Evolutionary conservation across 2,888 invertebrate genomes (phyloP).

Genomic region (Koerneria pararmatus): DNA sequence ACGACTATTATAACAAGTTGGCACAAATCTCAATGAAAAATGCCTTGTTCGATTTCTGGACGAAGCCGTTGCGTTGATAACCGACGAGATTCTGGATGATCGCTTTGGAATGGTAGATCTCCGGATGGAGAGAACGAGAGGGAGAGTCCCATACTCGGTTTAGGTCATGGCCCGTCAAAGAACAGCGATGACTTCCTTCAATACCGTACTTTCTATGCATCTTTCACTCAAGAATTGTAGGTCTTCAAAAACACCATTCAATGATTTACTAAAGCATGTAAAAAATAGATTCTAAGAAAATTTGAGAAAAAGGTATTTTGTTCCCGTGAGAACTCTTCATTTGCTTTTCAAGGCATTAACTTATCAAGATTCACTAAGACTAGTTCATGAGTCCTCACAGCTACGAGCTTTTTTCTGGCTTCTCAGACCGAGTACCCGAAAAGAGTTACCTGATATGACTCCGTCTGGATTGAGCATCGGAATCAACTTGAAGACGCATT

Average conservation of each 20-base stretch:
- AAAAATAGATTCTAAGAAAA: no score
- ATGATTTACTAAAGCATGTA: no score
- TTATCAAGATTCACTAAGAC: no score
- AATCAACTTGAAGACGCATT: constrained; percentile 78
- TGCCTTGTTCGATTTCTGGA: background rate
- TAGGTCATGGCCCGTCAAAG: constrained; percentile 77
- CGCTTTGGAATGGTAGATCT: constrained; percentile 82
- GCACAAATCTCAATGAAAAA: constrained; percentile 1
- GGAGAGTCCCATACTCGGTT: constrained; percentile 74
- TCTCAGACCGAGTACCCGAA: no score
- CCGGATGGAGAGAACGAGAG: constrained; percentile 83
- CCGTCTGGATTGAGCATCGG: constrained; percentile 86
- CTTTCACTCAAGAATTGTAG: constrained; percentile 69
- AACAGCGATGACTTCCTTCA: constrained; percentile 82
- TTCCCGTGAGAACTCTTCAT: no score
- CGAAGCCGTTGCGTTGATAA: background rate
- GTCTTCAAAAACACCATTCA: no score
- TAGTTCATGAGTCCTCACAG: no score
- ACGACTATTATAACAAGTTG: no score
- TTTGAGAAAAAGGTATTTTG: no score
- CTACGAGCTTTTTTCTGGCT: no score
- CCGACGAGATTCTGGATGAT: constrained; percentile 61
- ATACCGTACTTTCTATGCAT: no score
- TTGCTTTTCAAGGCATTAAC: no score
- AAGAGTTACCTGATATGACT: constrained; percentile 75